phyloP scores from a whole-genome alignment of 2,888 invertebrate genomes.

The Cephalotes varians region DNA sequence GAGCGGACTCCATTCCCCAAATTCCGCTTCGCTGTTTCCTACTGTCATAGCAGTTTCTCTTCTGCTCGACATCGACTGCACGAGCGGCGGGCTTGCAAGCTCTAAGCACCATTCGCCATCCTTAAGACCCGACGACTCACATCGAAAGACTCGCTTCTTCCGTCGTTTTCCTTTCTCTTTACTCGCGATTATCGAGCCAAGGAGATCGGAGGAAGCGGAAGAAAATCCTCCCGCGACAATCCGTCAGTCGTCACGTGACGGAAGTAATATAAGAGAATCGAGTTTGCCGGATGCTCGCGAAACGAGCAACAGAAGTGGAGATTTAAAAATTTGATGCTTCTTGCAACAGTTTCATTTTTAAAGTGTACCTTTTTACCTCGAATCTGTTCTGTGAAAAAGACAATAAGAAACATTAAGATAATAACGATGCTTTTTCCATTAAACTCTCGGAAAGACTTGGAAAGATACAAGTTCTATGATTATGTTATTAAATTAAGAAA shows the following conservation, averaged over 20 bases:
- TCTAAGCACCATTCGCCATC: constrained; percentile 5
- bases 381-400: background rate
- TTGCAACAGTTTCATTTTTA: background rate
- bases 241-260: too few species aligned
- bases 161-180: constrained; percentile 17
- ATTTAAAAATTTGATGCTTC: background rate
- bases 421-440: background rate
- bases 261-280: background rate
- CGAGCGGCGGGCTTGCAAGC: background rate
- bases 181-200: constrained; percentile 20
- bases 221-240: background rate
- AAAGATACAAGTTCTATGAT: background rate
- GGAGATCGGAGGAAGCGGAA: background rate
- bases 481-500: background rate
- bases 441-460: background rate
- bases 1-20: constrained; percentile 39
- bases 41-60: constrained; percentile 42
- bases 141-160: background rate
- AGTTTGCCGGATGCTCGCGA: background rate
- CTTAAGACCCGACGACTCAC: background rate
- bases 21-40: constrained; percentile 42
- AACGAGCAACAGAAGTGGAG: background rate
- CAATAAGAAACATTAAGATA: background rate
- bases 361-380: background rate
- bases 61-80: constrained; percentile 11